Base-by-base conservation (phyloP, 30 jellyfish, hydroid and myxozoan species). In the Pelagia noctiluca region DNA sequence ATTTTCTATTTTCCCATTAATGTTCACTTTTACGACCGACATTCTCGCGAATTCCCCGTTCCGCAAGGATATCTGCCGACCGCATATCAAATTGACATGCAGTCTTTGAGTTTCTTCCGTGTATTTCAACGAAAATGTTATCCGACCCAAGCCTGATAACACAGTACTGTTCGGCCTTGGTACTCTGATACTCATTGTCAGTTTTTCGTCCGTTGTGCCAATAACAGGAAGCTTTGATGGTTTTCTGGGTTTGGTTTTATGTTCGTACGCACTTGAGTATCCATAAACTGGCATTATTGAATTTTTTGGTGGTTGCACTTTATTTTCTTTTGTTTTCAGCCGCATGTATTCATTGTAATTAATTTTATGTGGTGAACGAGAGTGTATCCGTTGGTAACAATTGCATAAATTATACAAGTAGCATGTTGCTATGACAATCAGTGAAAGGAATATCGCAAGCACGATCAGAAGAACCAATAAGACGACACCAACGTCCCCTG, bases 91-190 rank as follows among this genome's bases (percentile, higher is more conserved):
- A 52, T 80, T 87, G 1, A 91, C 94, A 53, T 54, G 89, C 22
- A 91, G 88, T 16, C 67, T 22, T 63, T 91, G 83, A 0, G 89
- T 76, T 13, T 63, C 82, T 54, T 46, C 77, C 21, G 83, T 57
- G 50, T 78, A 91, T 26, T 76, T 70, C 61, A 91, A 68, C 8
- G 96, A 66, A 34, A 91, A 84, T 19, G 90, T 82, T 30, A 91
- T 11, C 31, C 86, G 87, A 2, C 98, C 98, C 18, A 86, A 83
- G 11, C 98, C 96, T 3, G 63, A 67, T 31, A 62, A 52, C 38
- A 78, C 73, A 11, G 88, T 42, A 35, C 97, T 90, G 48, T 90
- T 96, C 2, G 97, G 97, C 52, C 97, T 50, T 33, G 82, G 97
- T 66, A 37, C 52, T 10, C 96, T 92, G 12, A 35, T 37, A 24